These are phyloP conservation scores for Mythimna loreyi DNA, from an alignment of 2,888 invertebrate species.

Conservation along the genomic window DNA sequence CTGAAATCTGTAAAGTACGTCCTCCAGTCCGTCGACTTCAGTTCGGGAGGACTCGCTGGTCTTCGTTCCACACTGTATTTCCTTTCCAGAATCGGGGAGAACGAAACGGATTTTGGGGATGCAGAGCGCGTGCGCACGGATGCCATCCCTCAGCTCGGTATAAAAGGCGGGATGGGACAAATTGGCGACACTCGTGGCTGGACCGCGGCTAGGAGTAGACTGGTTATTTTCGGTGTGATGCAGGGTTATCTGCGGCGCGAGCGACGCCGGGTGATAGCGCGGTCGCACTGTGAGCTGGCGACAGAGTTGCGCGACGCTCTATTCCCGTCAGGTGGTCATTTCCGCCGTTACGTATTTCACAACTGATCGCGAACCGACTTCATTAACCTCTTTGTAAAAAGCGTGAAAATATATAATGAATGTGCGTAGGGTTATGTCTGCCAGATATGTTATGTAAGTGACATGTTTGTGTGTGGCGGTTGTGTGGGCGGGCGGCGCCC, in stretches of 20 bases:
- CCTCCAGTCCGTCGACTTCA: slow-evolving; percentile 85
- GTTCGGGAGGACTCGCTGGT: slow-evolving; percentile 80
- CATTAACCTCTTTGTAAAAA: slow-evolving; percentile 83
- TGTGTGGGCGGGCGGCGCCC: slow-evolving; percentile 83
- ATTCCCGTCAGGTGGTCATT: slow-evolving; percentile 90
- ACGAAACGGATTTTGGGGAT: slow-evolving; percentile 92
- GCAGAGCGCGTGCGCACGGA: slow-evolving; percentile 92
- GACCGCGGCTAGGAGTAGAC: slow-evolving; percentile 86
- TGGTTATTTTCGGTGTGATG: slow-evolving; percentile 86
- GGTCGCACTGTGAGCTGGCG: slow-evolving; percentile 86
- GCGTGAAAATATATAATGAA: slow-evolving; percentile 73
- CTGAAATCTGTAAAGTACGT: slow-evolving; percentile 89
- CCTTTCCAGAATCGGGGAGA: slow-evolving; percentile 91
- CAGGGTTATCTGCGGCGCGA: slow-evolving; percentile 86
- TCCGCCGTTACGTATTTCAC: slow-evolving; percentile 86
- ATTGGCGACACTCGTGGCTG: slow-evolving; percentile 85
- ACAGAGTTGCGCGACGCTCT: slow-evolving; percentile 86
- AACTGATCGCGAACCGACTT: slow-evolving; percentile 83
- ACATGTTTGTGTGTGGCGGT: slow-evolving; percentile 61
- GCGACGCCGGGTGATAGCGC: slow-evolving; percentile 87
- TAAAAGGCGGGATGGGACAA: slow-evolving; percentile 81
- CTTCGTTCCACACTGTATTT: slow-evolving; percentile 88
- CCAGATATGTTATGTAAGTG: slow-evolving; percentile 75
- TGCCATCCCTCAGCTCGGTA: slow-evolving; percentile 88
- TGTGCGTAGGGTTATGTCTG: slow-evolving; percentile 65